Percentiles rank a stretch among this genome's conserved stretches.
Conservation (phyloP, 2,888 invertebrate genomes). For the Phorcus lineatus region DNA sequence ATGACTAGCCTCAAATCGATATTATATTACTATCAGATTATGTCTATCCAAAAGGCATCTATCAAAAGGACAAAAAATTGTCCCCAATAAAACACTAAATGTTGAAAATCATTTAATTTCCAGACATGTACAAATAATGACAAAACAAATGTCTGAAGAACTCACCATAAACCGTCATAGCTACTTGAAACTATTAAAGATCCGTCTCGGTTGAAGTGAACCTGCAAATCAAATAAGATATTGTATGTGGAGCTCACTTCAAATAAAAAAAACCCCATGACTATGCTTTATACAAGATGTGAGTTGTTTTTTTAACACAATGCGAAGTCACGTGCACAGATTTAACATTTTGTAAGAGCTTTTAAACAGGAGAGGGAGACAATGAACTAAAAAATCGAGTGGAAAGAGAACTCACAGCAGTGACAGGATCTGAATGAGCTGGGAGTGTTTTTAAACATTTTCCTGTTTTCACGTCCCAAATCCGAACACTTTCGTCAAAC, state of each 20-base stretch:
- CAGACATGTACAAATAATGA: no score
- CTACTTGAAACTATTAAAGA: conserved; percentile 98
- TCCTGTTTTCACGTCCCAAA: conserved; percentile 98
- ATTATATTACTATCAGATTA: no score
- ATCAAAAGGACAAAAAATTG: no score
- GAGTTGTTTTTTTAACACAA: no score
- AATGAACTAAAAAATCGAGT: neutral
- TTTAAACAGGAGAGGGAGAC: no score
- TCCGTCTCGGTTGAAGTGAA: conserved; percentile 98
- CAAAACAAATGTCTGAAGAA: neutral
- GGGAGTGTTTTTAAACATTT: conserved; percentile 98
- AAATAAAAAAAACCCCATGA: neutral
- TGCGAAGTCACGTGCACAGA: no score
- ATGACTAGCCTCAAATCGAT: no score
- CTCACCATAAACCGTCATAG: conserved; percentile 96
- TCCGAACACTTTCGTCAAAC: conserved; percentile 98
- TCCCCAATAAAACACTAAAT: no score
- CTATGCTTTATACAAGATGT: no score
- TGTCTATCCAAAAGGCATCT: no score
- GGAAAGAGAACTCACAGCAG: conserved; percentile 82
- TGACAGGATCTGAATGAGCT: conserved; percentile 99
- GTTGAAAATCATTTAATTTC: no score
- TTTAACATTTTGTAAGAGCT: no score
- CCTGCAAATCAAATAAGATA: conserved; percentile 59
- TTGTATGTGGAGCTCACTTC: neutral